These are phyloP conservation scores for Spisula subtruncata DNA, from an alignment of 2,888 invertebrate species.

Conservation along the genomic window DNA sequence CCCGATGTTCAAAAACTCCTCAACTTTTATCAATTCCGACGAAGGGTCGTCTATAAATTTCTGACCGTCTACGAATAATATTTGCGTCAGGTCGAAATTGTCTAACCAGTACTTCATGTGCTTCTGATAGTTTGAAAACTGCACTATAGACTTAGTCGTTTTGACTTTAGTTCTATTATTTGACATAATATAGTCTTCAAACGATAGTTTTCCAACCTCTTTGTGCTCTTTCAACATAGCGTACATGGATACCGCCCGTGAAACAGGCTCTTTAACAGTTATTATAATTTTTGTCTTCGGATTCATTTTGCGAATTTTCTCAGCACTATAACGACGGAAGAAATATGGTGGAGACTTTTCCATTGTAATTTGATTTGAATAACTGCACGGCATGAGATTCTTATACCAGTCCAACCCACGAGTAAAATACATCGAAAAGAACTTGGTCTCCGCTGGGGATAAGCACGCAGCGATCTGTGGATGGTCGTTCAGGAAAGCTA, in stretches of 20 bases:
- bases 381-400: conserved; percentile 36
- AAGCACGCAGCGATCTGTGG: conserved; percentile 32
- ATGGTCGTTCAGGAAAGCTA: conserved; percentile 9
- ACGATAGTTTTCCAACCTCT: background rate
- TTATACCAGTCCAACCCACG: conserved; percentile 32
- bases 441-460: background rate
- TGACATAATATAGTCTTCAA: conserved; percentile 19
- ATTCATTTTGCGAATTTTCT: conserved; percentile 37
- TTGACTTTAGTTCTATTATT: background rate
- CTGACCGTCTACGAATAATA: conserved; percentile 31
- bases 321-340: conserved; percentile 3
- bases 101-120: conserved; percentile 33
- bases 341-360: conserved; percentile 42
- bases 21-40: conserved; percentile 9
- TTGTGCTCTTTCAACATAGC: conserved; percentile 10
- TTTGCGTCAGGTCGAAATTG: conserved; percentile 17
- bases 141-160: background rate
- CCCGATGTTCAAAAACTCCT: conserved; percentile 13
- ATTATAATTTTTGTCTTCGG: conserved; percentile 30
- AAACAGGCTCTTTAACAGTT: conserved; percentile 33
- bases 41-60: conserved; percentile 1
- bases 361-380: conserved; percentile 28
- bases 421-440: background rate
- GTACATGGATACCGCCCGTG: conserved; percentile 39
- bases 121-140: conserved; percentile 27